Evolutionary conservation across 64 coral and sea anemone species (phyloP).

Genomic region (Pachyseris speciosa): DNA sequence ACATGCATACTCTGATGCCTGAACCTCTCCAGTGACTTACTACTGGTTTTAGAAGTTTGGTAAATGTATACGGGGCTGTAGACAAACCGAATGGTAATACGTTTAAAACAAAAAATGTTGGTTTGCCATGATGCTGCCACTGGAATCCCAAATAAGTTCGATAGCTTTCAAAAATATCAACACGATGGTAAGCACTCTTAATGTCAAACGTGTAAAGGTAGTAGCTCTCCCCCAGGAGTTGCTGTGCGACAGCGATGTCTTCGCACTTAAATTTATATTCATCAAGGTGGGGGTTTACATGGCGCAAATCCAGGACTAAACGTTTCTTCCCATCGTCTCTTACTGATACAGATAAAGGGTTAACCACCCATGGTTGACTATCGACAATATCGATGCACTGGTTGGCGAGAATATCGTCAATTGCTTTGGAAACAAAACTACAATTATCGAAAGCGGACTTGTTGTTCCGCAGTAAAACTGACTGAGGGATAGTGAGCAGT

Average conservation of each 20-base stretch:
- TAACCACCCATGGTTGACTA: neutral
- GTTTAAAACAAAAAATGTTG: too few species aligned
- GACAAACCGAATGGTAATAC: too few species aligned
- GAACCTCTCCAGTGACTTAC: neutral
- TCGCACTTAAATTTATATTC: conserved; percentile 27
- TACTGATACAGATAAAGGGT: conserved; percentile 19
- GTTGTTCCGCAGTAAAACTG: conserved; percentile 20
- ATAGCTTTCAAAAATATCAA: too few species aligned
- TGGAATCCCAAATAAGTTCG: too few species aligned
- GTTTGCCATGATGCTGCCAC: too few species aligned
- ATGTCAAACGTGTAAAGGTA: too few species aligned
- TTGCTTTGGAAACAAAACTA: conserved; percentile 1
- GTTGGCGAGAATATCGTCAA: conserved; percentile 37
- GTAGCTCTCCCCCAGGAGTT: conserved; percentile 22
- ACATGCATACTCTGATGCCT: neutral
- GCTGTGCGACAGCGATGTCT: neutral
- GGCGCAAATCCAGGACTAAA: neutral
- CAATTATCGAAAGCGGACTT: conserved; percentile 25
- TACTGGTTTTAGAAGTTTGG: conserved; percentile 16
- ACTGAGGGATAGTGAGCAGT: conserved; percentile 43
- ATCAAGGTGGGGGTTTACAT: conserved; percentile 32
- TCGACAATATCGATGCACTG: neutral
- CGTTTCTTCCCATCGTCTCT: neutral
- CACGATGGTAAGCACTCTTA: too few species aligned
- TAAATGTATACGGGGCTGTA: conserved; percentile 1